Percentiles rank a stretch among this genome's conserved stretches.
phyloP scores from a whole-genome alignment of 2,113 vertebrate species.

The Apteryx mantelli region DNA sequence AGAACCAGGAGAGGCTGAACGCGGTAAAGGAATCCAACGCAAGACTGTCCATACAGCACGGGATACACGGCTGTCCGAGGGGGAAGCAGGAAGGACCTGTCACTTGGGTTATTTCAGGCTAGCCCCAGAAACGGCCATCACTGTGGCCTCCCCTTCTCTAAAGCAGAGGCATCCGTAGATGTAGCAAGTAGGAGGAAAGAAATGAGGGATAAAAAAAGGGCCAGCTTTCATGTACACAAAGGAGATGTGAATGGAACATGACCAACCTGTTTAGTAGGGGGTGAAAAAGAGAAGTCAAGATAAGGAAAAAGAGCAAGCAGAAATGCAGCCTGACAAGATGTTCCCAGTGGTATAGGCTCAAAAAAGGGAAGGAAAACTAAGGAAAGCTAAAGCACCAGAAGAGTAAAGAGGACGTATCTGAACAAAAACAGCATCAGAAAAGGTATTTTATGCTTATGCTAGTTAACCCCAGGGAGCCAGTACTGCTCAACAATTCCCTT shows the following conservation, averaged over 20 bases:
- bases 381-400: not conserved
- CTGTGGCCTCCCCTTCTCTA: rapidly evolving
- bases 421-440: not conserved
- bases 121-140: rapidly evolving
- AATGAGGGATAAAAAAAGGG: not conserved
- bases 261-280: not conserved
- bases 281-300: not conserved
- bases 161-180: not conserved
- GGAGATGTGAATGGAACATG: slow-evolving; percentile 42
- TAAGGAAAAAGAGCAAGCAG: not conserved
- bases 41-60: rapidly evolving
- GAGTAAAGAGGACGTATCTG: not conserved
- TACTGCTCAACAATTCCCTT: not conserved
- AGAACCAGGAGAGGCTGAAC: not conserved
- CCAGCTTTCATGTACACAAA: not conserved
- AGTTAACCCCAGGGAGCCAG: not conserved
- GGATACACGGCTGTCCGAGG: rapidly evolving
- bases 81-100: not conserved
- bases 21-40: rapidly evolving
- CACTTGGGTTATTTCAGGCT: too few species aligned
- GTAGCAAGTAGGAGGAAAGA: not conserved
- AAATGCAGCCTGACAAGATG: slow-evolving; percentile 32
- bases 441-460: not conserved
- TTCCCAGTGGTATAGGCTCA: not conserved
- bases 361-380: not conserved